phyloP scores from a whole-genome alignment of 2,113 vertebrate genomes.

The Petaurus breviceps region DNA sequence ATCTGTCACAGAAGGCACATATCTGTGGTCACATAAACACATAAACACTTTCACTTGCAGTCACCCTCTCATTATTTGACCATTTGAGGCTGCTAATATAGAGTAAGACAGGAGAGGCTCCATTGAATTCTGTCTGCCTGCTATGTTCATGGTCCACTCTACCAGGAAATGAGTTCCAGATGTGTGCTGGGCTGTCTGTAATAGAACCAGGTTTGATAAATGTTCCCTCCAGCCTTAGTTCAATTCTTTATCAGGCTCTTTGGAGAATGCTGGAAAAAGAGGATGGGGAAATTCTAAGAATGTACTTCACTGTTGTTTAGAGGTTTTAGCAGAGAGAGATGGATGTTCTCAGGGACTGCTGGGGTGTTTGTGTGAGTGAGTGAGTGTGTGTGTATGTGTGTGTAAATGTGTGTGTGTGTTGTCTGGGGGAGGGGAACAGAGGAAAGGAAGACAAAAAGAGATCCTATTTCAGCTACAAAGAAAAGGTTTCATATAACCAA shows the following conservation, averaged over 20 bases:
- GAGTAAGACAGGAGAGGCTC: constrained; percentile 82
- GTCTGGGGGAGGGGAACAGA: neutral
- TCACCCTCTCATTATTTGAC: constrained; percentile 82
- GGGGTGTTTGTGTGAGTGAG: neutral
- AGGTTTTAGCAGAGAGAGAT: constrained; percentile 25
- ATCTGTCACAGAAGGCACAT: constrained; percentile 54
- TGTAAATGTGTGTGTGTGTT: neutral
- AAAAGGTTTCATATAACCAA: constrained; percentile 30
- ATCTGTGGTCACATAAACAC: constrained; percentile 78
- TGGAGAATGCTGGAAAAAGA: constrained; percentile 56
- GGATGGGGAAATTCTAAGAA: neutral
- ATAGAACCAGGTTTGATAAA: constrained; percentile 75
- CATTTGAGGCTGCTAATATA: constrained; percentile 75
- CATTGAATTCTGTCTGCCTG: constrained; percentile 72
- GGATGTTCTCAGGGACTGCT: constrained; percentile 28
- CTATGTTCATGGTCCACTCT: constrained; percentile 68
- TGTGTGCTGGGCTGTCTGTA: constrained; percentile 84
- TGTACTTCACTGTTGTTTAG: neutral
- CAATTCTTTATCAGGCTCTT: constrained; percentile 66
- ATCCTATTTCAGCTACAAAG: constrained; percentile 49
- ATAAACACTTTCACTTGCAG: constrained; percentile 86
- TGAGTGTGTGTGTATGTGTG: neutral
- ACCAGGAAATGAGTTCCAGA: constrained; percentile 90
- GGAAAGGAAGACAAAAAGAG: constrained; percentile 6
- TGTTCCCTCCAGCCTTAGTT: constrained; percentile 63